A percentile compares a stretch with the other conserved stretches of the same genome.
Evolutionary conservation across 2,888 invertebrate genomes (phyloP).

Genomic region (Latrodectus hesperus): DNA sequence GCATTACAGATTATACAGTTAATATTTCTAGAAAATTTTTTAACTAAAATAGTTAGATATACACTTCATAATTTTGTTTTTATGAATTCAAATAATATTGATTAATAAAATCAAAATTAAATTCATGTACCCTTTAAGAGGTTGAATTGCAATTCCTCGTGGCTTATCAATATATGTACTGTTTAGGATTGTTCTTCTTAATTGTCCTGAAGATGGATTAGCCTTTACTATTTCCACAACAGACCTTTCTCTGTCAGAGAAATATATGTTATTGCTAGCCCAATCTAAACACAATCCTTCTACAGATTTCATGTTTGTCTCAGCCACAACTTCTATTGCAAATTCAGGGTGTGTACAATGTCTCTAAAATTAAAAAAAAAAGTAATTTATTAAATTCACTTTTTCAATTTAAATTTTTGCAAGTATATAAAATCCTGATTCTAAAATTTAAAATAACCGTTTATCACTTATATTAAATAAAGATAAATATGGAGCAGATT

Average conservation of each 20-base stretch:
- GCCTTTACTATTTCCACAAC: slow-evolving; percentile 88
- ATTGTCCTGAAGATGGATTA: slow-evolving; percentile 80
- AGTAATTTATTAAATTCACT: not conserved
- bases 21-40: too few relatives aligned
- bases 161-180: slow-evolving; percentile 82
- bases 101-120: too few relatives aligned
- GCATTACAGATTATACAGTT: too few relatives aligned
- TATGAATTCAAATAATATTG: too few relatives aligned
- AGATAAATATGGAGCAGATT: not conserved
- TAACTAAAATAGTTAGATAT: too few relatives aligned
- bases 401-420: too few relatives aligned
- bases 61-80: too few relatives aligned
- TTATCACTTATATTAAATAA: not conserved
- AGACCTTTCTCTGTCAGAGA: slow-evolving; percentile 87
- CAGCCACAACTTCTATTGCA: slow-evolving; percentile 79
- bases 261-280: slow-evolving; percentile 89
- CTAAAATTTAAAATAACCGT: not conserved
- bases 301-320: slow-evolving; percentile 84
- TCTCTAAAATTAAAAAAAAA: slow-evolving; percentile 71
- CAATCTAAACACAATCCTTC: slow-evolving; percentile 93
- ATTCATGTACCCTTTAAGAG: slow-evolving; percentile 80
- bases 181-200: slow-evolving; percentile 85
- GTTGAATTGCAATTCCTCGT: slow-evolving; percentile 88
- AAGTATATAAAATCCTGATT: too few relatives aligned
- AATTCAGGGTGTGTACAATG: slow-evolving; percentile 77